Percentiles rank a stretch among this genome's conserved stretches.
Evolutionary conservation across 2,888 invertebrate species (phyloP).

Genomic region (Bembecia ichneumoniformis): DNA sequence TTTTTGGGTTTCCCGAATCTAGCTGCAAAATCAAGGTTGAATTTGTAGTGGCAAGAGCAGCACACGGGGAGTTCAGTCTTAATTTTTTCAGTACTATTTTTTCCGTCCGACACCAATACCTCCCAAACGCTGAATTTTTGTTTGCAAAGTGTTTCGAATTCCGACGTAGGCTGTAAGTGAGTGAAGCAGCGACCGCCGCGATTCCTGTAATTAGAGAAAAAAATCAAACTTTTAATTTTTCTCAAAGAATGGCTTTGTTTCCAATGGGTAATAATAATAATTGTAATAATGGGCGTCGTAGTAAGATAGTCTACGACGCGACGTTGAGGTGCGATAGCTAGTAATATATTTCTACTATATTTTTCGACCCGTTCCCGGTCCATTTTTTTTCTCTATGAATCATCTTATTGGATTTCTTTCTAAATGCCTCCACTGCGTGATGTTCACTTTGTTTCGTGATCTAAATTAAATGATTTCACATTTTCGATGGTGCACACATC

Average conservation of each 20-base stretch:
- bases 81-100: conserved; percentile 33
- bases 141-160: conserved; percentile 36
- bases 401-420: too few species aligned
- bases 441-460: too few species aligned
- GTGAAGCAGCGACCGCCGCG: conserved; percentile 34
- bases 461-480: too few species aligned
- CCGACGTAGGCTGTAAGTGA: conserved; percentile 19
- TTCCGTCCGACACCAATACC: conserved; percentile 35
- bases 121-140: conserved; percentile 49
- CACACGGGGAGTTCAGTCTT: conserved; percentile 44
- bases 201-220: conserved; percentile 28
- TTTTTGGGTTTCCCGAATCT: conserved; percentile 3
- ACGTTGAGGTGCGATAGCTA: too few species aligned
- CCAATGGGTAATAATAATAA: not conserved
- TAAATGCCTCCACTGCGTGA: too few species aligned
- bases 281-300: too few species aligned
- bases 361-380: too few species aligned
- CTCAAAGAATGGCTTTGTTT: not conserved
- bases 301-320: too few species aligned
- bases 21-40: conserved; percentile 1
- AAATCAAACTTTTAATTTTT: not conserved
- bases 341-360: too few species aligned
- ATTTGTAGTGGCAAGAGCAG: conserved; percentile 50
- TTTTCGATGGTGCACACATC: too few species aligned
- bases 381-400: too few species aligned